Evolutionary conservation across 30 jellyfish, hydroid and myxozoan species (phyloP).

Genomic region (Nemopilema nomurai): DNA sequence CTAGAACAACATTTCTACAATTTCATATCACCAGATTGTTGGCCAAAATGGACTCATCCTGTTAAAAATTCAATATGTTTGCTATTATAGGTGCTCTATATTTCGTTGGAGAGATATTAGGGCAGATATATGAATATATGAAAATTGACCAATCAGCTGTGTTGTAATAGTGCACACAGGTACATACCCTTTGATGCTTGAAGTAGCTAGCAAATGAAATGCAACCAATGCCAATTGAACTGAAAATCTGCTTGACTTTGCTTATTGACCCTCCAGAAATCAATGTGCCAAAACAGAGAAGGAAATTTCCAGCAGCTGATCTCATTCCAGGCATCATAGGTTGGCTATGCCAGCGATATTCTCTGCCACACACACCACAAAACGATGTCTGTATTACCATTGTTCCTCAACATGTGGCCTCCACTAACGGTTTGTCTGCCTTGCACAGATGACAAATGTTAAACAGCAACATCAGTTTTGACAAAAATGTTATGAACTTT

Average conservation of each 20-base stretch:
- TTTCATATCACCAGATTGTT: background rate
- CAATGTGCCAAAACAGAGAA: constrained; percentile 46
- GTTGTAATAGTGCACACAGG: background rate
- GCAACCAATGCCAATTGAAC: constrained; percentile 44
- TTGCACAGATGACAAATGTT: constrained; percentile 46
- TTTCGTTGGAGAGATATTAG: constrained; percentile 1
- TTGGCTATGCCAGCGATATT: constrained; percentile 41
- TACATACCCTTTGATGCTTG: constrained; percentile 50
- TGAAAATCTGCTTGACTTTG: constrained; percentile 40
- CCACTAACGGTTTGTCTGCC: constrained; percentile 48
- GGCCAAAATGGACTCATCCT: constrained; percentile 5
- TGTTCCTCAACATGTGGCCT: constrained; percentile 39
- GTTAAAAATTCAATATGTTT: background rate
- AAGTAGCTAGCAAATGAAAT: constrained; percentile 26
- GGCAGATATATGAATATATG: background rate
- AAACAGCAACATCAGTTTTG: constrained; percentile 43
- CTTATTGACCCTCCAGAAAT: constrained; percentile 46
- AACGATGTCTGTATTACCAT: constrained; percentile 17
- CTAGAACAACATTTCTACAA: background rate
- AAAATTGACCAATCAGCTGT: background rate
- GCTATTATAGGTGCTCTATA: background rate
- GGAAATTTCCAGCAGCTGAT: constrained; percentile 46
- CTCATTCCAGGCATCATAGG: constrained; percentile 45
- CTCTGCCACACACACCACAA: constrained; percentile 54
- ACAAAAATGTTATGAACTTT: constrained; percentile 38